Conservation (phyloP, 2,797 vertebrate species). For the Rhadinocentrus ornatus region DNA sequence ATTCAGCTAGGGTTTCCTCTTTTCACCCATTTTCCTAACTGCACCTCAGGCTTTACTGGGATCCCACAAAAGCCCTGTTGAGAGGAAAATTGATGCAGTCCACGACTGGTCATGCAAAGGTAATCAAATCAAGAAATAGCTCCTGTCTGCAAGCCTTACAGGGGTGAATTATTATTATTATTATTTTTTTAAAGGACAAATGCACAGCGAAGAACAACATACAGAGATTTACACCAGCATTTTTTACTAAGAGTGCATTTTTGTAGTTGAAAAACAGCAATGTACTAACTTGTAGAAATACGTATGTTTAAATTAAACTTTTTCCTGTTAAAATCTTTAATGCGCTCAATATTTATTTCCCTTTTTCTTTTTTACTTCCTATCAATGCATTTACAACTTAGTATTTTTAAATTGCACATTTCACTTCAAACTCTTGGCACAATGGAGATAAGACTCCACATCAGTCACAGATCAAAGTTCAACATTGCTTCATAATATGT, state of each 20-base stretch:
- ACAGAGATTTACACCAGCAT: neutral
- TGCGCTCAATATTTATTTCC: neutral
- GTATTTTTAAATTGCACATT: neutral
- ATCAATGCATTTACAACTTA: neutral
- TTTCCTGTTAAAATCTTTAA: neutral
- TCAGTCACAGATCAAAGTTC: slow-evolving; percentile 4
- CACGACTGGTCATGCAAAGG: slow-evolving; percentile 56
- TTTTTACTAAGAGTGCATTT: neutral
- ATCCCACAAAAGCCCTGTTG: slow-evolving; percentile 41
- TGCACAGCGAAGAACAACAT: neutral
- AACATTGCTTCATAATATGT: neutral
- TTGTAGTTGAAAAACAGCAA: neutral
- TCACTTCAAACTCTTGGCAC: neutral
- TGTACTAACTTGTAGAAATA: neutral
- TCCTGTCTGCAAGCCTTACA: slow-evolving; percentile 47
- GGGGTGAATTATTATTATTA: no score
- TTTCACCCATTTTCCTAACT: slow-evolving; percentile 35
- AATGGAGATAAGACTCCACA: neutral
- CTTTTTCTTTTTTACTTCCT: neutral
- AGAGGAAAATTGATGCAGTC: slow-evolving; percentile 61
- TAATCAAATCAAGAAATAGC: slow-evolving; percentile 75
- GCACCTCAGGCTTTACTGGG: slow-evolving; percentile 32
- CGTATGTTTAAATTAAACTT: neutral
- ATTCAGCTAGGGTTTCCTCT: slow-evolving; percentile 21
- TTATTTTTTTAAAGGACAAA: slow-evolving; percentile 1